A percentile compares a stretch with the other conserved stretches of the same genome.
These are phyloP conservation scores for Eudemis profundana DNA, from an alignment of 2,888 invertebrate genomes.

Conservation along the genomic window DNA sequence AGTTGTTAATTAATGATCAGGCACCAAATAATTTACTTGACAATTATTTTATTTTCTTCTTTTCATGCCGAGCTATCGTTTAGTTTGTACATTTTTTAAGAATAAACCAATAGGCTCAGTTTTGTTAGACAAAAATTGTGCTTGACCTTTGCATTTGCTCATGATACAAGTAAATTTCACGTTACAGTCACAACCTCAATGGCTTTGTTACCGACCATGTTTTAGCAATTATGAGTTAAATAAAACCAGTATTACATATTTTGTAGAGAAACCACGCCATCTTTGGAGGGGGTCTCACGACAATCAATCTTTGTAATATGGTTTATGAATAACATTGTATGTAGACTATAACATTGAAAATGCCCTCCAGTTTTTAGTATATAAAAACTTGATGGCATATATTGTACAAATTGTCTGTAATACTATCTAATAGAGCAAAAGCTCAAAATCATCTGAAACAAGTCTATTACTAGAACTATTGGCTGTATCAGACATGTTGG, in stretches of 20 bases:
- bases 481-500: too few relatives aligned
- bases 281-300: background rate
- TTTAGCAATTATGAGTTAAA: background rate
- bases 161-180: background rate
- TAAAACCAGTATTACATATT: background rate
- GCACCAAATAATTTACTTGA: conserved; percentile 6
- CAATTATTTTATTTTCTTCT: background rate
- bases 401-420: too few relatives aligned
- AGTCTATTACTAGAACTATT: too few relatives aligned
- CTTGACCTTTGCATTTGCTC: background rate
- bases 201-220: too few relatives aligned
- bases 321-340: background rate
- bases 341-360: too few relatives aligned
- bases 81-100: background rate
- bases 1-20: conserved; percentile 9
- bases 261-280: background rate
- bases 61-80: background rate
- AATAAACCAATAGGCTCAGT: background rate
- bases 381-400: too few relatives aligned
- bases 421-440: too few relatives aligned
- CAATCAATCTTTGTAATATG: background rate
- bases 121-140: background rate
- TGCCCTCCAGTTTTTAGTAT: too few relatives aligned
- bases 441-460: too few relatives aligned
- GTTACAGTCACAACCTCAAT: background rate